Evolutionary conservation across 2,797 vertebrate species (phyloP), one percentile per base, ranked within the genome.

Genomic region (Ceyx erithaca): DNA sequence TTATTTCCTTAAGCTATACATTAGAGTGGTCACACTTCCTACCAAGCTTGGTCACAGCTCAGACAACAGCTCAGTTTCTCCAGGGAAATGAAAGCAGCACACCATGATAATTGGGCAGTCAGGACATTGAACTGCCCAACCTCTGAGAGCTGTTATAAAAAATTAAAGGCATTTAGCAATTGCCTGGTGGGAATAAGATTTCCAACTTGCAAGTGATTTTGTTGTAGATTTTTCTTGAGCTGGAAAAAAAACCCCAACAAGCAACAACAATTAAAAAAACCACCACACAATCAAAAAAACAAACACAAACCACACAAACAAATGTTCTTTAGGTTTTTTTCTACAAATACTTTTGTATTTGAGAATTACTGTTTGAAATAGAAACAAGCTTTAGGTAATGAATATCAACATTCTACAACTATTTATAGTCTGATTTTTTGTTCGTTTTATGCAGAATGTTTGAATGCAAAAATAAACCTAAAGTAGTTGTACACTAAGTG

Each of bases 391-490:
- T 37, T 21, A 40, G 46, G 2, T 30, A 76, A 62, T 37, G 17
- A 12, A 46, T 6, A 25, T 59, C 45, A 33, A 14, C 30, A 25
- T 80, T 58, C 31, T 80, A 18, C 22, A 26, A 49, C 26, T 40
- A 7, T 22, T 77, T 16, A 40, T 12, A 55, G 17, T 4, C 18
- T 55, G 79, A 3, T 45, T n/a, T n/a, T 5, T 48, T 48, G 49
- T 61, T 12, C 5, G 14, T 55, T 17, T 3, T 4, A 0, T 21
- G 11, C 3, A 31, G 31, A 40, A 6, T 4, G 2, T 5, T 9
- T 12, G 17, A 90, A 58, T 11, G 5, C 23, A 68, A 68, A 80
- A 71, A 28, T 13, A 78, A 82, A 54, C 4, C 15, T 30, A 69
- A 82, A 33, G 14, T 31, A 83, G 54, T 8, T 45, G 14, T 6